Percentiles rank a stretch among this genome's conserved stretches.
Conservation (phyloP, 1,140 invertebrate genomes). For the Drosophila equinoxialis region DNA sequence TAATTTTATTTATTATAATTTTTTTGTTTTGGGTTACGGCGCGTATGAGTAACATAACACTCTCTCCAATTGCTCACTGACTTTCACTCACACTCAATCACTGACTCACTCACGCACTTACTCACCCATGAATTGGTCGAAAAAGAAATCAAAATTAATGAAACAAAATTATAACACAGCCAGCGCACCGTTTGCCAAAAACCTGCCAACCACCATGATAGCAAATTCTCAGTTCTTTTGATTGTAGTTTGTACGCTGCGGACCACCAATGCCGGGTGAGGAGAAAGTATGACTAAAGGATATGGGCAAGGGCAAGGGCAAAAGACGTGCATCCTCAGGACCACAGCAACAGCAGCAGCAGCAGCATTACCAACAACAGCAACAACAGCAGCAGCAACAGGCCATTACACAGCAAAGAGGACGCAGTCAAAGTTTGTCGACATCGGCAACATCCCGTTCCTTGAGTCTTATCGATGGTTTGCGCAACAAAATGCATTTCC, state of each 20-base stretch:
- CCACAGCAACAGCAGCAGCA: conserved; percentile 51
- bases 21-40: conserved; percentile 63
- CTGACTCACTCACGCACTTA: conserved; percentile 18
- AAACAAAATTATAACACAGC: conserved; percentile 22
- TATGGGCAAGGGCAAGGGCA: conserved; percentile 54
- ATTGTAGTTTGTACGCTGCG: conserved; percentile 83
- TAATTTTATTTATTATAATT: conserved; percentile 27
- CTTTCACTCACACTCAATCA: conserved; percentile 15
- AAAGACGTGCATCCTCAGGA: conserved; percentile 72
- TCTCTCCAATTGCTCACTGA: conserved; percentile 24
- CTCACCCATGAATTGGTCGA: conserved; percentile 31
- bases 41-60: conserved; percentile 73
- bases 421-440: conserved; percentile 61
- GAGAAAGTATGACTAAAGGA: conserved; percentile 83
- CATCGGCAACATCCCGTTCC: conserved; percentile 30
- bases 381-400: conserved; percentile 23
- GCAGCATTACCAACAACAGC: conserved; percentile 39
- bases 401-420: conserved; percentile 17
- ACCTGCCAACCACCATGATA: conserved; percentile 78
- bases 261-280: conserved; percentile 81
- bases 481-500: conserved; percentile 71
- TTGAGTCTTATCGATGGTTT: conserved; percentile 54
- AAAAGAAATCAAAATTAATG: neutral
- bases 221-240: conserved; percentile 82
- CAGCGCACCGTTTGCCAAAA: conserved; percentile 73